Percentiles rank a stretch among this genome's conserved stretches.
These are phyloP conservation scores for Venturia canescens DNA, from an alignment of 1,140 invertebrate genomes.

Conservation along the genomic window DNA sequence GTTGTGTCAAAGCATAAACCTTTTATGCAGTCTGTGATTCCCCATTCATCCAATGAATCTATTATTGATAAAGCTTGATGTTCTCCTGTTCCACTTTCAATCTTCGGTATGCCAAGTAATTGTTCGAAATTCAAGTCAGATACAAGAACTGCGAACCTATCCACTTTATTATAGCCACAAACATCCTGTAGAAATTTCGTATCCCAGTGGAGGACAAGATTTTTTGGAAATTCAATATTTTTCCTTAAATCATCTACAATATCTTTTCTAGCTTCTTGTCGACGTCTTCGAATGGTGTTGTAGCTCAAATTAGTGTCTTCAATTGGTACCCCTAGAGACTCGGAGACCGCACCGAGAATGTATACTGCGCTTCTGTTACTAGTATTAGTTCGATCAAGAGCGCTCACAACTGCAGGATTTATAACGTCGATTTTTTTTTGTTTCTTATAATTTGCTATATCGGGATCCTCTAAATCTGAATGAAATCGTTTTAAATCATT, in stretches of 20 bases:
- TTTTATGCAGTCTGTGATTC: conserved; percentile 37
- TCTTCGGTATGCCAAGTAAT: conserved; percentile 51
- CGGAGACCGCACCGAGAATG: conserved; percentile 50
- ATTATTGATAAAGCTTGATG: conserved; percentile 51
- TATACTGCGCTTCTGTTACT: conserved; percentile 51
- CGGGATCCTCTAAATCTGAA: neutral
- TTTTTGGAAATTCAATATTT: conserved; percentile 43
- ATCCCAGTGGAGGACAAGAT: conserved; percentile 52
- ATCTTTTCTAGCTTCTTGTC: conserved; percentile 40
- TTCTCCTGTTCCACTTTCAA: conserved; percentile 37
- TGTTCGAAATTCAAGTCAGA: conserved; percentile 31
- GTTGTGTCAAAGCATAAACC: conserved; percentile 58
- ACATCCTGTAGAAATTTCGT: conserved; percentile 51
- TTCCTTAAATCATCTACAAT: conserved; percentile 49
- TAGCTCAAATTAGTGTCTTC: conserved; percentile 19
- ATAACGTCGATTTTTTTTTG: conserved; percentile 46
- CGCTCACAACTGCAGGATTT: conserved; percentile 41
- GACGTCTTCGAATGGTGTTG: conserved; percentile 43
- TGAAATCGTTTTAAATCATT: too few relatives aligned
- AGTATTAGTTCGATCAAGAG: conserved; percentile 55
- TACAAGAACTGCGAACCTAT: conserved; percentile 51
- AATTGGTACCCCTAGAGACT: conserved; percentile 40
- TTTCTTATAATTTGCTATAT: neutral
- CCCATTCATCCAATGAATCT: conserved; percentile 49
- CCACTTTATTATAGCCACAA: conserved; percentile 33